Base-by-base conservation (phyloP, 2,888 invertebrate genomes). In the Mythimna impura region DNA sequence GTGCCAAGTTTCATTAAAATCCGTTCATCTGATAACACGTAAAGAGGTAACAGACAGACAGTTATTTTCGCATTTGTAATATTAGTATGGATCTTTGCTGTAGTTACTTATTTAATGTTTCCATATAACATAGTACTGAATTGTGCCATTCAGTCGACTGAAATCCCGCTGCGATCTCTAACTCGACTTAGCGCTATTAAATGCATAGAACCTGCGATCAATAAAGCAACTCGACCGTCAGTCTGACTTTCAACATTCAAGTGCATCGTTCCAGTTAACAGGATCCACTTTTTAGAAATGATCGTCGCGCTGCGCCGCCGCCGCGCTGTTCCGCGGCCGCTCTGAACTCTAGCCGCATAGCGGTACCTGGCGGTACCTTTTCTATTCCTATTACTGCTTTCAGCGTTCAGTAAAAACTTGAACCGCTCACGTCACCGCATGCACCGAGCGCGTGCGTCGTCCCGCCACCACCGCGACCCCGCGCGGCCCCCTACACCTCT, bases 361-460 rank as follows among this genome's bases (percentile, higher is more conserved):
- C 81, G 82, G 76, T 72, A 84, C 74, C 25, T 78, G 81, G 71
- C 81, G 82, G 76, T 72, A 84, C 74, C 25, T 72, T 73, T 78
- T 83, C 36, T 72, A 76, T 81, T 83, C 68, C 64, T 76, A 81
- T 80, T 83, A 80, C 81, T 73, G 84, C 81, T 90, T 91, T 91
- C 92, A 93, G 90, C 78, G 89, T 91, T 91, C 89, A 89, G 90
- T 90, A 91, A 92, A 93, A 92, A 91, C 86, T 88, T 84, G 78
- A 78, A 78, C 81, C 60, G 73, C 76, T 92, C 86, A 92, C 93
- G 94, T 94, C 93, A 93, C 78, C 82, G 86, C 94, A 93, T 91
- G 93, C 88, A 80, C 79, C 64, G 76, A 79, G 81, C 93, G 93
- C 94, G 93, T 94, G 94, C 88, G 90, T 87, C 83, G 75, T 78